Evolutionary conservation across 2,797 vertebrate species (phyloP).

Genomic region (Lates japonicus): DNA sequence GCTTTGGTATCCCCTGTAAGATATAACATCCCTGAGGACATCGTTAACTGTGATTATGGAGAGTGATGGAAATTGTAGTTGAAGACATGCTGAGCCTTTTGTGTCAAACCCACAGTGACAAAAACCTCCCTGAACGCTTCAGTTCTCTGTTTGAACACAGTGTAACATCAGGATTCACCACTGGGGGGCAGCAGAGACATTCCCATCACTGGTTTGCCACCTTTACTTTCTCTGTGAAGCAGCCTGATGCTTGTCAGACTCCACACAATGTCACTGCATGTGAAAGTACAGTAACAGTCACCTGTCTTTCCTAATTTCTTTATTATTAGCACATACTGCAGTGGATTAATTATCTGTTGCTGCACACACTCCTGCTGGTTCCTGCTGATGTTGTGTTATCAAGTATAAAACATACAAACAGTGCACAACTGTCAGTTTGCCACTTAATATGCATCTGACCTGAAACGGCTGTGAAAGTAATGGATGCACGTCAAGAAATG

Average conservation of each 20-base stretch:
- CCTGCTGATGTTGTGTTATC: neutral
- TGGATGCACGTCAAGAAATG: neutral
- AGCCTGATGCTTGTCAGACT: neutral
- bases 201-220: neutral
- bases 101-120: neutral
- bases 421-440: neutral
- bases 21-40: neutral
- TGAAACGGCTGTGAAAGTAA: neutral
- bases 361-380: conserved; percentile 12
- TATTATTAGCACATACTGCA: neutral
- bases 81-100: neutral
- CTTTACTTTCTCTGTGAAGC: no score
- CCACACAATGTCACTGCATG: neutral
- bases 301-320: neutral
- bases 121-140: neutral
- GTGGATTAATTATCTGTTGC: neutral
- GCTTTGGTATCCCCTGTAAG: neutral
- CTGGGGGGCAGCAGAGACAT: conserved; percentile 60
- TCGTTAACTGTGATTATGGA: neutral
- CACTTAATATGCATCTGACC: neutral
- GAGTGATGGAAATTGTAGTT: neutral
- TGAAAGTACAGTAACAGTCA: neutral
- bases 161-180: conserved; percentile 29
- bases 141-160: neutral
- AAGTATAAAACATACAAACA: neutral